Conservation (phyloP, 2,797 vertebrate genomes). For the Apogon hyalosoma region DNA sequence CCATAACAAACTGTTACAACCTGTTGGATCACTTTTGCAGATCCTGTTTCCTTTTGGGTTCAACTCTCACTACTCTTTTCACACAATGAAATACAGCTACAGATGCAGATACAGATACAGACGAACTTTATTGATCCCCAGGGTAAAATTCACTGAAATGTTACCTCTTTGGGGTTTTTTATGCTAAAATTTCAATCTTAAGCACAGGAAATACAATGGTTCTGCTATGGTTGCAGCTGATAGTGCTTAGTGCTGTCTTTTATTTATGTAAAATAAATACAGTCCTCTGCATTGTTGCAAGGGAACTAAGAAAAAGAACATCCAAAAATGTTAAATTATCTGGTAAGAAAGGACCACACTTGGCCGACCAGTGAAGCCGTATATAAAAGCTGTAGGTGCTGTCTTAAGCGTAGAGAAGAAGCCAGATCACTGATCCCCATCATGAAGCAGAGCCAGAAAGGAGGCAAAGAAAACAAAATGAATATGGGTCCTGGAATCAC, state of each 20-base stretch:
- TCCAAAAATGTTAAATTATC: conserved; percentile 17
- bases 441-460: conserved; percentile 50
- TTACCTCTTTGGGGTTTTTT: too few relatives aligned
- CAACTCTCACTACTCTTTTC: too few relatives aligned
- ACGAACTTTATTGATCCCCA: too few relatives aligned
- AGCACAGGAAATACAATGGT: too few relatives aligned
- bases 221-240: too few relatives aligned
- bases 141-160: too few relatives aligned
- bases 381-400: conserved; percentile 37
- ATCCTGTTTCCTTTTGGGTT: too few relatives aligned
- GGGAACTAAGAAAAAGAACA: conserved; percentile 25
- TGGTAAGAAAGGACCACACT: conserved; percentile 32
- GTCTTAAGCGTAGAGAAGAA: conserved; percentile 39
- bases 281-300: conserved; percentile 11
- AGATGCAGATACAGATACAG: too few relatives aligned
- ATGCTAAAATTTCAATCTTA: too few relatives aligned
- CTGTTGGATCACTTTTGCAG: too few relatives aligned
- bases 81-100: too few relatives aligned
- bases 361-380: conserved; percentile 19
- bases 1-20: too few relatives aligned
- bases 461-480: conserved; percentile 64
- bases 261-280: not conserved
- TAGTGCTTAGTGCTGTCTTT: not conserved
- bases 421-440: conserved; percentile 42
- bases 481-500: conserved; percentile 43